Evolutionary conservation across 2,888 invertebrate species (phyloP), one percentile per base, ranked within the genome.

Genomic region (Athetis lepigone): DNA sequence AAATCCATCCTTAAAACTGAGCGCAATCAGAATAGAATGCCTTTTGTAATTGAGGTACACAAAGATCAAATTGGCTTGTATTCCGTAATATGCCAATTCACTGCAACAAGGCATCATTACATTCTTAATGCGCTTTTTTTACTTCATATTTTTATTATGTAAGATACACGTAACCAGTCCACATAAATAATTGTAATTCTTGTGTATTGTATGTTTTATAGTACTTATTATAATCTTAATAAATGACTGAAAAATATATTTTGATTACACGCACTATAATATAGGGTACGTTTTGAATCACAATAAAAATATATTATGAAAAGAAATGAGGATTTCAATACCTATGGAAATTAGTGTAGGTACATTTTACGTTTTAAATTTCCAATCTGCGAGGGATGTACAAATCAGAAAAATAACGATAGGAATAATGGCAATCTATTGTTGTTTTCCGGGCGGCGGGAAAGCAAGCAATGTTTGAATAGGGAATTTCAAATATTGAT

Each of bases 241-340:
- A 54, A 76, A 57, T 36, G 59, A 72, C 73, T 72, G 68, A 67
- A 16, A 56, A 65, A 63, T n/a, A 68, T 58, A 57, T 57, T 68
- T 63, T 58, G 39, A 51, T 36, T 23, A 57, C 29, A 54, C 9
- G 16, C 27, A 27, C 1, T 37, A 58, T 33, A 33, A 13, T 33
- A 33, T 33, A 13, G 13, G 33, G 33, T 43, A 70, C 18, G 52
- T 52, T 54, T 50, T 37, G 39, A 54, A 43, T 63, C 16, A 68
- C 21, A 64, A 71, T 46, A 43, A 63, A 70, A 47, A 37, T 37
- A 71, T 51, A 37, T 46, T 40, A 51, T 27, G 63, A 70, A 67
- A 63, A 63, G 39, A 4, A 68, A 69, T 39, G 49, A 49, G 21
- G 3, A 18, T 67, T 75, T 60, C 43, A 72, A 68, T 56, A 19